A percentile compares a stretch with the other conserved stretches of the same genome.
These are phyloP conservation scores for Callyntrura sp. DNA, from an alignment of 2,888 invertebrate genomes.

Conservation along the genomic window DNA sequence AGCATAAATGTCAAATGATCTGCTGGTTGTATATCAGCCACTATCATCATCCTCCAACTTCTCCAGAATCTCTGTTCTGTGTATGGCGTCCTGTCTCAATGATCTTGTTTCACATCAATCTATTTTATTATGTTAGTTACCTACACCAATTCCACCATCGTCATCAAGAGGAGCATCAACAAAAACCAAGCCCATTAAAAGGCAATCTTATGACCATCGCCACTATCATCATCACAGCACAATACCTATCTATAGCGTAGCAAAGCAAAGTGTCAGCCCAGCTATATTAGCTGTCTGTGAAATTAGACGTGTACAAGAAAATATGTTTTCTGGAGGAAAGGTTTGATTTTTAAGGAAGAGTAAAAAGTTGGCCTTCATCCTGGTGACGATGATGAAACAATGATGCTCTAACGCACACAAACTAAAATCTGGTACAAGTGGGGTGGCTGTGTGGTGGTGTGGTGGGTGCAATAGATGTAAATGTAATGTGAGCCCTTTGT, in stretches of 20 bases:
- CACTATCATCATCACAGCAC: background rate
- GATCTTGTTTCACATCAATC: constrained; percentile 64
- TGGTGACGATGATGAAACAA: constrained; percentile 5
- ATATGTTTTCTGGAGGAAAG: constrained; percentile 12
- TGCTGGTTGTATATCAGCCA: constrained; percentile 35
- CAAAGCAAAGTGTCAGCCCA: background rate
- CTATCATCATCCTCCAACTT: constrained; percentile 4
- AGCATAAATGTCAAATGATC: constrained; percentile 65
- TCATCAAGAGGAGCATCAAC: constrained; percentile 2
- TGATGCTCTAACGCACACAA: background rate
- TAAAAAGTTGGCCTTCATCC: constrained; percentile 36
- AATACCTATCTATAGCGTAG: constrained; percentile 6
- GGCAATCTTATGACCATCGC: constrained; percentile 54
- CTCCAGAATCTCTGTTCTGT: background rate
- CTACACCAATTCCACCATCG: constrained; percentile 37
- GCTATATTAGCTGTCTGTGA: background rate
- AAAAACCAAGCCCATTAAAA: constrained; percentile 70
- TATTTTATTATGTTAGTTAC: constrained; percentile 51
- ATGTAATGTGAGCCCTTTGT: constrained; percentile 71
- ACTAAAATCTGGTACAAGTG: background rate
- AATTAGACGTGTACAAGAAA: background rate
- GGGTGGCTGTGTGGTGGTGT: background rate
- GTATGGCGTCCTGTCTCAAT: constrained; percentile 27
- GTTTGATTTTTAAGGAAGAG: constrained; percentile 18
- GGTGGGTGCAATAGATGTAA: constrained; percentile 48